Percentiles rank a stretch among this genome's conserved stretches.
Evolutionary conservation across 2,888 invertebrate species (phyloP).

Genomic region (Dryobota labecula): DNA sequence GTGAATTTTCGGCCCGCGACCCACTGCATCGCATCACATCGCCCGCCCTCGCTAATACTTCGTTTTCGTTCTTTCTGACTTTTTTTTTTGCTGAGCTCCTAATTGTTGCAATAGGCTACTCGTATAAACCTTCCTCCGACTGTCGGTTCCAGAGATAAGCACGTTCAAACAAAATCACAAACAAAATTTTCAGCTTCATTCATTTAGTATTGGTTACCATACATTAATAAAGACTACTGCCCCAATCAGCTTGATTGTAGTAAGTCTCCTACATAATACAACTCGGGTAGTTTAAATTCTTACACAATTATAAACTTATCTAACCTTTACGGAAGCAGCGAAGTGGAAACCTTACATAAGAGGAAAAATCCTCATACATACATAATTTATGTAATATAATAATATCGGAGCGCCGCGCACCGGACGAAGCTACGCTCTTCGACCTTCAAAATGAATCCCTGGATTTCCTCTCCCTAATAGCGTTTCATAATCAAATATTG

Average conservation of each 20-base stretch:
- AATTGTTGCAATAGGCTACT: neutral
- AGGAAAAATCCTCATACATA: constrained; percentile 30
- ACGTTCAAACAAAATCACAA: neutral
- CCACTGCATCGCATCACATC: neutral
- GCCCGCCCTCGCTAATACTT: neutral
- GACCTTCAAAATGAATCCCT: constrained; percentile 9
- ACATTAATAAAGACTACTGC: neutral
- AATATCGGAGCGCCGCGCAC: neutral
- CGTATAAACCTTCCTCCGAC: no score
- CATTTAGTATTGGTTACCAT: no score
- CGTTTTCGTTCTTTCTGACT: neutral
- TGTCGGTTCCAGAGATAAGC: no score
- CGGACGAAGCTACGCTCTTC: neutral
- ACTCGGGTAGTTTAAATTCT: constrained; percentile 3
- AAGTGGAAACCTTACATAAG: constrained; percentile 38
- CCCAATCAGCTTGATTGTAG: no score
- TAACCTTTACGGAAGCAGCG: constrained; percentile 21
- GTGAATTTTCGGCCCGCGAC: neutral
- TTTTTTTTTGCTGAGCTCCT: neutral
- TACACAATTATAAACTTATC: constrained; percentile 20
- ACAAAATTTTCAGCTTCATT: neutral
- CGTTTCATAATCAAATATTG: constrained; percentile 39
- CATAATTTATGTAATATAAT: constrained; percentile 28
- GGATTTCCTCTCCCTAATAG: constrained; percentile 17
- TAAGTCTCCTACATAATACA: neutral